Conservation (phyloP, 2,113 vertebrate genomes). For the Sisor rabdophorus region DNA sequence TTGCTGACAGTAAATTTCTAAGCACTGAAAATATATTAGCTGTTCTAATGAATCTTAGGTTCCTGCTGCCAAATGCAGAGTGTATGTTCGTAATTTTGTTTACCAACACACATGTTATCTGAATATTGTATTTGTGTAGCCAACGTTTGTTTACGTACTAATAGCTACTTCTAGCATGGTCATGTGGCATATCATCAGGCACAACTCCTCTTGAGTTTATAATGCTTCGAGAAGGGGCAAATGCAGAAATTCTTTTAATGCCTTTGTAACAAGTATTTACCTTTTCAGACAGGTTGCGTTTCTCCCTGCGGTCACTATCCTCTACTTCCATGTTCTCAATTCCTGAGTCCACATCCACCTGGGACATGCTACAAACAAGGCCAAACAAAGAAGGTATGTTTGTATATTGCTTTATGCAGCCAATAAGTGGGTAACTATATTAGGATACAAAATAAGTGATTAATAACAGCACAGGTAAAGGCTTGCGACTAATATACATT, state of each 20-base stretch:
- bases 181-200: neutral
- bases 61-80: neutral
- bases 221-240: neutral
- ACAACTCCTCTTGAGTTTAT: neutral
- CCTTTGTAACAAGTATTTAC: constrained; percentile 56
- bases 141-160: neutral
- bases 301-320: constrained; percentile 93
- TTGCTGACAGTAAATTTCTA: neutral
- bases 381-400: neutral
- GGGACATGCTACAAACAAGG: constrained; percentile 82
- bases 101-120: no score
- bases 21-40: neutral
- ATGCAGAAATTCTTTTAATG: neutral
- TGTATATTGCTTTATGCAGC: neutral
- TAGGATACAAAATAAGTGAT: neutral
- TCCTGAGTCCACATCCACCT: constrained; percentile 99
- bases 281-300: constrained; percentile 91
- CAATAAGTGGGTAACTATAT: neutral
- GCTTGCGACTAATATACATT: neutral
- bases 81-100: no score
- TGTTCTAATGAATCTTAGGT: neutral
- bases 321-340: constrained; percentile 99
- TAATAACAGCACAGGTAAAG: neutral
- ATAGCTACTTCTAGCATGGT: neutral
- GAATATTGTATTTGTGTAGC: neutral